Evolutionary conservation across 1,140 invertebrate genomes (phyloP).

Genomic region (Paralvinella palmiformis): DNA sequence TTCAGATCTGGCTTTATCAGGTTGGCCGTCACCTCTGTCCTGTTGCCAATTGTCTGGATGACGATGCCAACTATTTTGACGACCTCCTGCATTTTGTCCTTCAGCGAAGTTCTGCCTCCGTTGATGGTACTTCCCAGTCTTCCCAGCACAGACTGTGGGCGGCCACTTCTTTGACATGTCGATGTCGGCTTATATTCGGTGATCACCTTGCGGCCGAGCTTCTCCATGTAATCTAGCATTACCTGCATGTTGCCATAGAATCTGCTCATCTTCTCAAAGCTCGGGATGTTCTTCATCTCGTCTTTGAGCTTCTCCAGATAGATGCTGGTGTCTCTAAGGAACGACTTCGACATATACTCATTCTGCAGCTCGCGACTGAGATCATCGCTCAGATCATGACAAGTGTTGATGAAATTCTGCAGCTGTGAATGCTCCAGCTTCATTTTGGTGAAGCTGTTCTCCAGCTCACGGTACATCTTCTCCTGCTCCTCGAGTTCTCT

Average conservation of each 20-base stretch:
- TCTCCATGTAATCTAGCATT: not conserved
- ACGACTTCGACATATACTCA: not conserved
- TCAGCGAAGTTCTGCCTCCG: too few species aligned
- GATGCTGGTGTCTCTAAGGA: not conserved
- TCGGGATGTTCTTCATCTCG: not conserved
- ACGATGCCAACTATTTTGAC: not conserved
- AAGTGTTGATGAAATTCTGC: not conserved
- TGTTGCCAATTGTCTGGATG: slow-evolving; percentile 1
- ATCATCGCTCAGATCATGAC: not conserved
- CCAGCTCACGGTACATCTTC: not conserved
- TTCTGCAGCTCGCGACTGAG: not conserved
- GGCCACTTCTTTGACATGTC: not conserved
- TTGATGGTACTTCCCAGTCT: not conserved
- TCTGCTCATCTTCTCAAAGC: slow-evolving; percentile 4
- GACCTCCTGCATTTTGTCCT: slow-evolving; percentile 3
- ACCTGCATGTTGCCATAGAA: slow-evolving; percentile 13
- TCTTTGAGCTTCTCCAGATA: slow-evolving; percentile 1
- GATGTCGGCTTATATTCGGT: not conserved
- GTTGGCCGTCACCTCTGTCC: too few species aligned
- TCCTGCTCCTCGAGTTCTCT: not conserved
- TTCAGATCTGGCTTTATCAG: not conserved
- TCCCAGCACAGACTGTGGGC: not conserved
- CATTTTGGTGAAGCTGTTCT: not conserved
- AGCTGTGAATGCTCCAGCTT: slow-evolving; percentile 1
- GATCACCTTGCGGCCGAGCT: too few species aligned